Evolutionary conservation across 2,113 vertebrate genomes (phyloP).

Genomic region (Rhinopithecus roxellana): DNA sequence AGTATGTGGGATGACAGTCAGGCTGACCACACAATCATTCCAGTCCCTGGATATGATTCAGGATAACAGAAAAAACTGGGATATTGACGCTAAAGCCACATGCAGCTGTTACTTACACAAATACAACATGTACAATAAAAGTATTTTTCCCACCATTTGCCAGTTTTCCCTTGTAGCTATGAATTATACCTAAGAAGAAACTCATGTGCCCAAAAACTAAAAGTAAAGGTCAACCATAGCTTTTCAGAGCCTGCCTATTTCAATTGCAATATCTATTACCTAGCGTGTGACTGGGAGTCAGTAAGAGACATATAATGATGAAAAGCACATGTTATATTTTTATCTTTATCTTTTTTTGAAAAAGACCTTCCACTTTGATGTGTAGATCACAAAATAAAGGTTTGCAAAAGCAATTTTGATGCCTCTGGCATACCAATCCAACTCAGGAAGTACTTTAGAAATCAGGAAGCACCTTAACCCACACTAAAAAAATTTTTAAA

Average conservation of each 20-base stretch:
- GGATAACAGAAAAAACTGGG: slow-evolving; percentile 1
- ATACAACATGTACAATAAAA: slow-evolving; percentile 20
- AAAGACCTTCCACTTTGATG: slow-evolving; percentile 35
- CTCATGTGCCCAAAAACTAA: neutral
- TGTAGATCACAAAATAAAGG: slow-evolving; percentile 29
- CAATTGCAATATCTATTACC: slow-evolving; percentile 63
- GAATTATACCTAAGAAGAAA: slow-evolving; percentile 49
- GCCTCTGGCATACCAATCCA: slow-evolving; percentile 59
- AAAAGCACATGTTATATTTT: slow-evolving; percentile 28
- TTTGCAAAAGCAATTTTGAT: slow-evolving; percentile 57
- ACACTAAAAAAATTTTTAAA: neutral
- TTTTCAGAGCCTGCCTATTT: slow-evolving; percentile 50
- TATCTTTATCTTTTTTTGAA: slow-evolving; percentile 56
- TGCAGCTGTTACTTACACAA: slow-evolving; percentile 25
- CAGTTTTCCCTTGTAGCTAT: slow-evolving; percentile 27
- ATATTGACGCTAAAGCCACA: slow-evolving; percentile 1
- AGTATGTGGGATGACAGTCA: slow-evolving; percentile 29
- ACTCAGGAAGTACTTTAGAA: slow-evolving; percentile 60
- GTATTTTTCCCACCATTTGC: slow-evolving; percentile 20
- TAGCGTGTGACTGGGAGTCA: slow-evolving; percentile 54
- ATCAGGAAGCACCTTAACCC: slow-evolving; percentile 64
- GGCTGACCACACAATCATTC: neutral
- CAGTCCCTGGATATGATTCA: slow-evolving; percentile 12
- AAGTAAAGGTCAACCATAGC: slow-evolving; percentile 61
- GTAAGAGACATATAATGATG: slow-evolving; percentile 23